phyloP scores from a whole-genome alignment of 2,888 invertebrate genomes.

The Cyclophora albipunctata region DNA sequence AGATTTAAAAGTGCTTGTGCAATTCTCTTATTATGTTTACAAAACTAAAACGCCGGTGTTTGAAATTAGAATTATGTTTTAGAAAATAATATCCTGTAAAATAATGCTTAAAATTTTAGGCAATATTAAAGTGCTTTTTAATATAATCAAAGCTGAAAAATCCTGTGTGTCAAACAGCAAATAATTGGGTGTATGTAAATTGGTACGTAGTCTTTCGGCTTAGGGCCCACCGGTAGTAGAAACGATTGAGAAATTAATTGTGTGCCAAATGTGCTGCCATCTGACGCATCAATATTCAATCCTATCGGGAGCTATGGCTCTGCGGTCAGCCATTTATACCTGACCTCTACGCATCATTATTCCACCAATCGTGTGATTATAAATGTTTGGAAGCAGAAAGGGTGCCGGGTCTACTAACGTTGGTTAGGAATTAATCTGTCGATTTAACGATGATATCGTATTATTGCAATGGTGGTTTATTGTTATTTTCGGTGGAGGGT shows the following conservation, averaged over 20 bases:
- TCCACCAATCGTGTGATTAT: constrained; percentile 18
- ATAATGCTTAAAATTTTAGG: too few species aligned
- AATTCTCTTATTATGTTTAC: too few species aligned
- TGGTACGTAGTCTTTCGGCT: constrained; percentile 30
- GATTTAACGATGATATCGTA: constrained; percentile 32
- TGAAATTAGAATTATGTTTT: too few species aligned
- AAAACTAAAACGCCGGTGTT: too few species aligned
- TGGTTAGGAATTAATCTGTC: constrained; percentile 24
- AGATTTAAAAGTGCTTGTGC: too few species aligned
- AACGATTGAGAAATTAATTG: constrained; percentile 63
- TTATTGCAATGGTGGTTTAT: constrained; percentile 31
- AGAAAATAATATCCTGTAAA: too few species aligned
- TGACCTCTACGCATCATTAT: constrained; percentile 31
- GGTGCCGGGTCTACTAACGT: constrained; percentile 17
- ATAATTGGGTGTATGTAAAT: constrained; percentile 36
- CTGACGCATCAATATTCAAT: constrained; percentile 70
- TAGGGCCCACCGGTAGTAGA: constrained; percentile 22
- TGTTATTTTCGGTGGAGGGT: constrained; percentile 18
- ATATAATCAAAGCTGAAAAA: too few species aligned
- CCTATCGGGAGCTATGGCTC: constrained; percentile 49
- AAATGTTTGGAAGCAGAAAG: constrained; percentile 18
- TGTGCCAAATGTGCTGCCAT: constrained; percentile 63
- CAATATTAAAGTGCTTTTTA: too few species aligned
- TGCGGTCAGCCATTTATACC: constrained; percentile 27
- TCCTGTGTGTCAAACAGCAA: too few species aligned